Evolutionary conservation across 2,113 vertebrate genomes (phyloP), one percentile per base, ranked within the genome.

Genomic region (Myodes glareolus): DNA sequence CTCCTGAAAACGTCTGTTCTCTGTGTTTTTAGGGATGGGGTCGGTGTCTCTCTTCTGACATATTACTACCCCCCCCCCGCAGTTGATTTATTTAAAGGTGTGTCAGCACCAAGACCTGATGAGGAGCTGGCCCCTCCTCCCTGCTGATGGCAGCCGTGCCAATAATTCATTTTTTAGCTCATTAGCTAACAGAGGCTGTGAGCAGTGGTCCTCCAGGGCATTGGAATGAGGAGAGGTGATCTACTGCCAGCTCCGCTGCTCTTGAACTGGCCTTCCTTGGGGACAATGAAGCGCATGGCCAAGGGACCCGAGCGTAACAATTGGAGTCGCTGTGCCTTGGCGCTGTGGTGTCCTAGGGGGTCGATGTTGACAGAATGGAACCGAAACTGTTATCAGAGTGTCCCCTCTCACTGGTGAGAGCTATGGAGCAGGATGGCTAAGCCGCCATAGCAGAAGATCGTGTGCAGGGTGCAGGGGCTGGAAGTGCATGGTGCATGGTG

Each of bases 131-230:
- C 97, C 97, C 98, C 98, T 98, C 98, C 97, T 98, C 97, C 95
- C 98, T 98, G 98, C 98, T 97, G 98, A 97, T 96, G 97, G 98
- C 98, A 77, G 98, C 98, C 90, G 4, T 42, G 96, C 98, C 98
- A 98, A 98, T 99, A 99, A 99, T 98, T 99, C 98, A 99, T 98
- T 98, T 98, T 97, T 98, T 99, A 99, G 98, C 98, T 99, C 98
- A 99, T 99, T 99, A 99, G 98, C 98, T 98, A 98, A 98, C 97
- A 50, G 98, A 97, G 98, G 96, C 98, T 97, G 97, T 98, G 98
- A 98, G 94, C 98, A 97, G 98, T 96, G 94, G 98, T 98, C 98
- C 98, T 98, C 98, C 19, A 0, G 98, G 98, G 98, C 96, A 91
- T 96, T 91, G 96, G 97, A 97, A 33, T 11, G 97, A 98, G 98